Base-by-base conservation (phyloP, 2,113 vertebrate genomes). In the Theristicus caerulescens region DNA sequence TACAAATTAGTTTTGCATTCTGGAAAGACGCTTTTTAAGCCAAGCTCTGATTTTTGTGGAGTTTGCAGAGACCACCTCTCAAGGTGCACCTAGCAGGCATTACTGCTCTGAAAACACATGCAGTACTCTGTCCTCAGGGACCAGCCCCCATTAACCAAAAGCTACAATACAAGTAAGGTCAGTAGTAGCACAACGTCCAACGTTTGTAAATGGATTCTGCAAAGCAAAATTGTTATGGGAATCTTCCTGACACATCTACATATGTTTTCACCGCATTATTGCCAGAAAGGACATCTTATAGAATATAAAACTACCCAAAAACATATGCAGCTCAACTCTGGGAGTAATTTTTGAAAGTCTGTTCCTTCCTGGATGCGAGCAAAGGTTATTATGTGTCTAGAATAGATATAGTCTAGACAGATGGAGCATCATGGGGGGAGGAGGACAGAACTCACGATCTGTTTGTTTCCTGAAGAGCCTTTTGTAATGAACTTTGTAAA, bases 241-340 rank as follows among this genome's bases (percentile, higher is more conserved):
- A 69, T 40, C 36, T 86, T 93, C 65, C 57, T 79, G 44, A 91
- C 58, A 87, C 8, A 2, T 87, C n/a, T 94, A 55, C 73, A 58
- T 84, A 69, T 86, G 86, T 72, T 91, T 97, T 84, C 24, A 36
- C n/a, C 0, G 0, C 29, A 25, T 54, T 85, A 62, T 40, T 96
- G 57, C 72, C 91, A 85, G 62, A 89, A 94, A 94, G 70, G 40
- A 96, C 89, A 96, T 81, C 65, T 94, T 91, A 76, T 11, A 90
- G 87, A 72, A 76, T 17, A 57, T 47, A 89, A 91, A 96, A 91
- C 61, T 61, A 72, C 52, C 47, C 91, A 10, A 72, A 94, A 96
- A 12, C 81, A 87, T 61, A 82, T 27, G 49, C 54, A 69, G 70
- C 22, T 90, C 66, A 61, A 47, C 87, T 90, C 73, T 87, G 73